Conservation (phyloP, 2,888 invertebrate genomes). For the Xanthia icteritia region DNA sequence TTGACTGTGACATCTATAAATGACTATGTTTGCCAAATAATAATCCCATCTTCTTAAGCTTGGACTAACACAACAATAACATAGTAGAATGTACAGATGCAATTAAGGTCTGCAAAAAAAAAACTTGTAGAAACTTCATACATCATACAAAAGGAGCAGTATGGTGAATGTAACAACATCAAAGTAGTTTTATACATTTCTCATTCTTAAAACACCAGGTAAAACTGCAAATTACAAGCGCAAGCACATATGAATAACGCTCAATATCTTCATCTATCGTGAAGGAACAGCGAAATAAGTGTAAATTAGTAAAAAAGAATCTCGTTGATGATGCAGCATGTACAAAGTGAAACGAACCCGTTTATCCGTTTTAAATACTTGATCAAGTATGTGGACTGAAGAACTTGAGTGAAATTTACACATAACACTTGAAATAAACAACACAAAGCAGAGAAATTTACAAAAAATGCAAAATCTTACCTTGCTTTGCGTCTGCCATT, state of each 20-base stretch:
- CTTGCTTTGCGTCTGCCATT: slow-evolving; percentile 90
- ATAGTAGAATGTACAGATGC: neutral
- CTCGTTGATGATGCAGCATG: slow-evolving; percentile 81
- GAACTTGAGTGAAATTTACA: neutral
- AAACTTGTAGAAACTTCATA: slow-evolving; percentile 7
- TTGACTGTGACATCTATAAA: neutral
- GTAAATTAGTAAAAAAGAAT: slow-evolving; percentile 70
- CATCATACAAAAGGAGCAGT: slow-evolving; percentile 16
- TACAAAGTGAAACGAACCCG: slow-evolving; percentile 41
- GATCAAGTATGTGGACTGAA: neutral
- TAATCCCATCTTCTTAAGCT: neutral
- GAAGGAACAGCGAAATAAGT: slow-evolving; percentile 28
- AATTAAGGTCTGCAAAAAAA: slow-evolving; percentile 22
- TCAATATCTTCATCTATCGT: neutral
- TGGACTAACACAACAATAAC: neutral
- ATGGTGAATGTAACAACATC: slow-evolving; percentile 52
- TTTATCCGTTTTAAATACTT: neutral
- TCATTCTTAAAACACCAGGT: neutral
- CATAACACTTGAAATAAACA: slow-evolving; percentile 9
- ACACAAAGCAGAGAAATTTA: slow-evolving; percentile 18
- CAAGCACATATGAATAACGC: neutral
- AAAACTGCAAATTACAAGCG: slow-evolving; percentile 2
- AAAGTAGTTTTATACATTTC: slow-evolving; percentile 11
- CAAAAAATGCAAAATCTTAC: slow-evolving; percentile 75
- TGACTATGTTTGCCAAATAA: neutral